phyloP scores from a whole-genome alignment of 92 coral and sea anemone genomes.

The Bergia puertoricense region DNA sequence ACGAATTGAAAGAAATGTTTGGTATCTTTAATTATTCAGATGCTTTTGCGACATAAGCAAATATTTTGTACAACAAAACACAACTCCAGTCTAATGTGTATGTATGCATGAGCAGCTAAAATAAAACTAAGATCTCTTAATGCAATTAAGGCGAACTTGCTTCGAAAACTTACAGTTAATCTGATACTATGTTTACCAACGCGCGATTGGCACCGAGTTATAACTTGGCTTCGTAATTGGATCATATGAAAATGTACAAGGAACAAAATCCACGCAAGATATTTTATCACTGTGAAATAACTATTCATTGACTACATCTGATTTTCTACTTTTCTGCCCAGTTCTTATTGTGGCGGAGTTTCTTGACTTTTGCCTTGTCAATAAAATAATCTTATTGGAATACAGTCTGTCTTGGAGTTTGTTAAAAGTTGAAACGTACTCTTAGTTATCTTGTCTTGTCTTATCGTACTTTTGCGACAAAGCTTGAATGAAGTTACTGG shows the following conservation, averaged over 20 bases:
- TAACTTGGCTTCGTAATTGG: background rate
- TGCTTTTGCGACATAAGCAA: conserved; percentile 3
- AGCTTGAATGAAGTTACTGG: background rate
- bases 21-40: conserved; percentile 18
- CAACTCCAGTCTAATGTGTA: background rate
- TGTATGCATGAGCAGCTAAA: background rate
- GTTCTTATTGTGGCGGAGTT: background rate
- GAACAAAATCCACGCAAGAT: background rate
- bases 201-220: background rate
- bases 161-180: background rate
- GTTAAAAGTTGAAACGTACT: background rate
- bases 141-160: background rate
- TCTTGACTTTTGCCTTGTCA: background rate
- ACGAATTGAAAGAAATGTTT: background rate
- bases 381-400: no score
- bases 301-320: no score
- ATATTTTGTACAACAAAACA: background rate
- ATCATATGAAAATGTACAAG: background rate
- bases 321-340: background rate
- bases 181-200: background rate
- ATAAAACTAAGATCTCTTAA: background rate
- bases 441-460: background rate
- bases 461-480: background rate
- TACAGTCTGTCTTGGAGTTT: background rate
- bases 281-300: background rate